Evolutionary conservation across 1,140 invertebrate species (phyloP), one percentile per base, ranked within the genome.

Genomic region (Zaprionus camerounensis): DNA sequence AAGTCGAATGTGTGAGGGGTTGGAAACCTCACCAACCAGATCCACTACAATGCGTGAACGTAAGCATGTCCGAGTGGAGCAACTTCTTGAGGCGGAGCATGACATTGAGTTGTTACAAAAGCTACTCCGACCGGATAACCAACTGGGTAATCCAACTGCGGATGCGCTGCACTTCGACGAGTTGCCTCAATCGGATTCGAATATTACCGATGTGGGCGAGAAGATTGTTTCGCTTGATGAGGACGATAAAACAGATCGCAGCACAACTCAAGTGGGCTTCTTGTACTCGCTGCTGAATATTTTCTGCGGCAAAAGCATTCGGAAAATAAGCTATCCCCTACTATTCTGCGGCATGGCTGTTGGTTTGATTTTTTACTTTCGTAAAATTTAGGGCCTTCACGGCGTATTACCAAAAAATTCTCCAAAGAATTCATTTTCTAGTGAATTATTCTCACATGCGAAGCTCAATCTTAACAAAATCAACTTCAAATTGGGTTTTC

Each of bases 321-420:
- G 66, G 59, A 80, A 72, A 31, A 34, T 85, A 26, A 68, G 68
- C 61, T 67, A 64, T 55, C 82, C 83, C 11, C 13, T 87, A 53
- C 56, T 87, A 24, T 68, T 87, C 15, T 87, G 83, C 59, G 74
- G 80, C 71, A 22, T 87, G 57, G 80, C 83, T 41, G 61, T 75
- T 49, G 71, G 83, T 63, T 70, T 87, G 71, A 71, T 87, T 34
- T 87, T 74, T 38, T 65, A 80, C 11, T 46, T 79, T 49, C 83
- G 83, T 41, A 86, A 87, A 64, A 69, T 55, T 20, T 86, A 86
- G 69, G 62, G 62, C 31, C 61, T 55, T 28, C 13, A 66, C 36
- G 59, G 68, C 55, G 31, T 44, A 67, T 12, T 36, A 24, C 17
- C 31, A 58, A 57, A 38, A 34, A 41, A 66, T 64, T 65, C 44